Evolutionary conservation across 2,888 invertebrate species (phyloP), one percentile per base, ranked within the genome.

Genomic region (Laspeyria flexula): DNA sequence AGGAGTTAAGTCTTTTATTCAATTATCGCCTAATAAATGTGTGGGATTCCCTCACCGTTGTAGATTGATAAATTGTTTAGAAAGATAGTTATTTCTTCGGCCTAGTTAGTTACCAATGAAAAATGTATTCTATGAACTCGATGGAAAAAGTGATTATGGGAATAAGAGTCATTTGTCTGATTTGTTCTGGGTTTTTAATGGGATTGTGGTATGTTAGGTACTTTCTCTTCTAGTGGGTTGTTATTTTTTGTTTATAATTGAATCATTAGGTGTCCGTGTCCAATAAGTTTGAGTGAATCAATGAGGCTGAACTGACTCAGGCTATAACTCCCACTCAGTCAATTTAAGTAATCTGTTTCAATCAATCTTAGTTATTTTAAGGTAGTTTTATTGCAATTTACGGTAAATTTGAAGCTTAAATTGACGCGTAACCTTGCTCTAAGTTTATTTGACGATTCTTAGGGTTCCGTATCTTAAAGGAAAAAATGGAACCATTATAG

Each of bases 21-120:
- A 43, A 50, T 43, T 43, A 43, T 33, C 11, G 10, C 18, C 13
- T 43, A 33, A 49, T 43, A 18, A 11, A 21, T 37, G 45, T 48
- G 65, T 67, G 64, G 67, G 64, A 33, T 43, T 53, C 50, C 60
- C 58, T 50, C 35, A 67, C 65, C 47, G 56, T 63, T 13, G 11
- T 41, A 15, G 4, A 52, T 66, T 59, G 67, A 63, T 55, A 56
- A 67, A 65, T 63, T 60, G 56, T 42, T 21, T 46, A 56, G 38
- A 67, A 53, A 51, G 46, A 35, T 48, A 31, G 55, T 42, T 15
- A 55, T 49, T 55, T 45, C 41, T 41, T 30, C 35, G 50, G 21
- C 49, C 43, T 30, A 33, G 27, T 53, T 62, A 30, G 37, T 29
- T 50, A 41, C 46, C 52, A 54, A 56, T 53, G 27, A 50, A 55